Evolutionary conservation across 2,888 invertebrate species (phyloP).

Genomic region (Macroteleia sp.): DNA sequence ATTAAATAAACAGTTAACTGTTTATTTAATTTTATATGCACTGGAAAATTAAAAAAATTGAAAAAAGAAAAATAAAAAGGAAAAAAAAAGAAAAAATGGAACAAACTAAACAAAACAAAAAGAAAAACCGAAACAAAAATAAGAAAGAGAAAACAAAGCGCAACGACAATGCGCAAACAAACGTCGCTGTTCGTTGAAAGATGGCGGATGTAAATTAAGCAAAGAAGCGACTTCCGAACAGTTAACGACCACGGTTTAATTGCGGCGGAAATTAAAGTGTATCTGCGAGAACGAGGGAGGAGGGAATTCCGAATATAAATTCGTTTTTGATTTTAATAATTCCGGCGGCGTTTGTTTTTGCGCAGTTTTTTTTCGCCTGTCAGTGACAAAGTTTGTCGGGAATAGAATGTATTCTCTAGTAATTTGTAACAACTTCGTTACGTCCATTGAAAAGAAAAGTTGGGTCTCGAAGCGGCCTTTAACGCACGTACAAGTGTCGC

Average conservation of each 20-base stretch:
- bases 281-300: neutral
- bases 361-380: conserved; percentile 1
- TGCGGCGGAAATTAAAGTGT: conserved; percentile 41
- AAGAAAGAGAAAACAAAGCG: too few relatives aligned
- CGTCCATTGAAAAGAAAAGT: conserved; percentile 41
- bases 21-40: too few relatives aligned
- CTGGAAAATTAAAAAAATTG: too few relatives aligned
- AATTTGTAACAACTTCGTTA: conserved; percentile 55
- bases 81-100: too few relatives aligned
- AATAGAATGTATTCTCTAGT: conserved; percentile 45
- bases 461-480: conserved; percentile 43
- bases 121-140: too few relatives aligned
- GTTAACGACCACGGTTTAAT: conserved; percentile 34
- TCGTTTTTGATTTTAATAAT: conserved; percentile 33
- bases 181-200: neutral
- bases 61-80: too few relatives aligned
- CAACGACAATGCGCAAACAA: neutral
- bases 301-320: neutral
- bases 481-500: conserved; percentile 36
- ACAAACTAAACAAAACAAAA: too few relatives aligned
- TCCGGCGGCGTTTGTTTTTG: conserved; percentile 20
- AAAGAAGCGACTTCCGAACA: conserved; percentile 28
- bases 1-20: too few relatives aligned
- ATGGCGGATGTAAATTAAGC: conserved; percentile 36
- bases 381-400: conserved; percentile 1